These are phyloP conservation scores for Tyto alba DNA, from an alignment of 2,113 vertebrate genomes.

Conservation along the genomic window DNA sequence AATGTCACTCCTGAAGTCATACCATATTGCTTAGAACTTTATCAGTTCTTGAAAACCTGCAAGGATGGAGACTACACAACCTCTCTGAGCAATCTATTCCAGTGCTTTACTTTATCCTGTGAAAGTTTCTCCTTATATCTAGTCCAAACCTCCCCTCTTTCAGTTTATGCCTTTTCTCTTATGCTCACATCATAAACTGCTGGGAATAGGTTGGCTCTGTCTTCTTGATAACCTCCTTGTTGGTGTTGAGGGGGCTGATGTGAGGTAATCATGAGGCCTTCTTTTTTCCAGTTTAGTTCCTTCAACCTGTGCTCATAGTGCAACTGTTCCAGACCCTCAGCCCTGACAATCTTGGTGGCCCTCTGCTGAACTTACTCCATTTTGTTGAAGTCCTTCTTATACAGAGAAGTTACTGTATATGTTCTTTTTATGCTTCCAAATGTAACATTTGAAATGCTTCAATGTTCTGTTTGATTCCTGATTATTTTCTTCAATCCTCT, in stretches of 20 bases:
- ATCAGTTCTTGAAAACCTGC: not conserved
- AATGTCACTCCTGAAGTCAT: not conserved
- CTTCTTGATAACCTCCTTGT: not conserved
- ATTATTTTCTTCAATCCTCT: not conserved
- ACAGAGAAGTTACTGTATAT: not conserved
- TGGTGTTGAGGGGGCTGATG: not conserved
- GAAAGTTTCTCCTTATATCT: not conserved
- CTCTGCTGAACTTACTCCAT: not conserved
- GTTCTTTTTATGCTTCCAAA: not conserved
- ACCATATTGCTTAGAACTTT: not conserved
- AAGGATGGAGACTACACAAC: not conserved
- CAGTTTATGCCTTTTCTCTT: not conserved
- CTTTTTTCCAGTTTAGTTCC: not conserved
- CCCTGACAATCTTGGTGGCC: not conserved
- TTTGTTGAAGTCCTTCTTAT: not conserved
- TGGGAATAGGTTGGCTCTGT: not conserved
- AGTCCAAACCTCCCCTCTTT: not conserved
- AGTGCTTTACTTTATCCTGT: not conserved
- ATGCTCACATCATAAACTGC: not conserved
- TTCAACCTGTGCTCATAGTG: not conserved
- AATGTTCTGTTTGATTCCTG: not conserved
- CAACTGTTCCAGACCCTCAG: not conserved
- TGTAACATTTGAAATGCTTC: not conserved
- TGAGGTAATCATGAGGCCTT: not conserved
- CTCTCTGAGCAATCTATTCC: not conserved